These are phyloP conservation scores for Toxostoma redivivum DNA, from an alignment of 2,113 vertebrate species.

Conservation along the genomic window DNA sequence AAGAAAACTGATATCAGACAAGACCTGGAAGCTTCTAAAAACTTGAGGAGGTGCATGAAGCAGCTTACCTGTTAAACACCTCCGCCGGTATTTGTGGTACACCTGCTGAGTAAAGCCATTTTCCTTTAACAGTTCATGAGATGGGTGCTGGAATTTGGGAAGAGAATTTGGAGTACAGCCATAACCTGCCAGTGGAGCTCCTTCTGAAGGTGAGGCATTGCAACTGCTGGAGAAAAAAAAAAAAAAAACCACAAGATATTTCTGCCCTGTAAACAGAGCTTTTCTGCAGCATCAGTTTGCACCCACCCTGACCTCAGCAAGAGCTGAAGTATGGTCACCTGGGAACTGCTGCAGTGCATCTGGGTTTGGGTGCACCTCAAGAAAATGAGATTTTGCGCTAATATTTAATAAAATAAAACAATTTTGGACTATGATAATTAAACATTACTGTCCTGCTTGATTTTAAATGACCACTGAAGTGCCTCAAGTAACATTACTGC, in stretches of 20 bases:
- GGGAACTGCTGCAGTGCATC: background rate
- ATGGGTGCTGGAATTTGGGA: conserved; percentile 95
- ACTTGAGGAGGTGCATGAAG: background rate
- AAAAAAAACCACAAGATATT: background rate
- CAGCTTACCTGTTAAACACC: conserved; percentile 86
- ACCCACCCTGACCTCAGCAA: fast-evolving
- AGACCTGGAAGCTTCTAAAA: background rate
- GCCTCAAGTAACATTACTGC: background rate
- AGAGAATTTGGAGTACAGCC: conserved; percentile 90
- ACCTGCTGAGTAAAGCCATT: conserved; percentile 96
- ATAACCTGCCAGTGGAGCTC: conserved; percentile 68
- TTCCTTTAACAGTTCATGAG: conserved; percentile 90
- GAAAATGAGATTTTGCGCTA: background rate
- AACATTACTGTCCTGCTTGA: background rate
- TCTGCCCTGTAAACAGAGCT: background rate
- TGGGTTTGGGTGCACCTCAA: background rate
- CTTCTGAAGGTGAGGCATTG: conserved; percentile 86
- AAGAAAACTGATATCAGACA: background rate
- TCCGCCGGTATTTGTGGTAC: conserved; percentile 90
- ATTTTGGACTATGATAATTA: background rate
- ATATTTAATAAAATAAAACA: background rate
- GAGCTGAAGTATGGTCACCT: background rate
- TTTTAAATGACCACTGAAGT: background rate
- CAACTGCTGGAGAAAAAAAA: conserved; percentile 76
- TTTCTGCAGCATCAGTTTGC: background rate